A percentile compares a stretch with the other conserved stretches of the same genome.
These are phyloP conservation scores for Anolis sagrei DNA, from an alignment of 2,113 vertebrate species.

Conservation along the genomic window DNA sequence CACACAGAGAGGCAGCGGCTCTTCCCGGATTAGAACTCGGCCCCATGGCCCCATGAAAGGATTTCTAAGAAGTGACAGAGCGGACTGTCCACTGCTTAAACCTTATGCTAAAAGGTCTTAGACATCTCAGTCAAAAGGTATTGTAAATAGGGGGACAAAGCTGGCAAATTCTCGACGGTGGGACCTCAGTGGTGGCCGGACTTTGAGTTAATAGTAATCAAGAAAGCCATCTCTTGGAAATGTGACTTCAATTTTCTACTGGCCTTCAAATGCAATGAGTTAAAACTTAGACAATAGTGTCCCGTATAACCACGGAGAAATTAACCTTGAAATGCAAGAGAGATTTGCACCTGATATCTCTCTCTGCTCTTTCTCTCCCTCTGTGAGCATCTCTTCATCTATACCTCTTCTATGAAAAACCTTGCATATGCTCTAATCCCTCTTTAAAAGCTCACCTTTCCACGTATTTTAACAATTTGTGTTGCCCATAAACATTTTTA, in stretches of 20 bases:
- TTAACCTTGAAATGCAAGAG: not conserved
- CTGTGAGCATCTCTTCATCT: not conserved
- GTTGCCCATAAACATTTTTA: too few relatives aligned
- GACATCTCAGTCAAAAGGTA: conserved; percentile 73
- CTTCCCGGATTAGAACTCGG: conserved; percentile 71
- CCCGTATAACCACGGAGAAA: not conserved
- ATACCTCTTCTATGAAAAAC: not conserved
- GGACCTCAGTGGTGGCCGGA: conserved; percentile 42
- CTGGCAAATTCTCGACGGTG: conserved; percentile 46
- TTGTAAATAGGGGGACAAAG: conserved; percentile 70
- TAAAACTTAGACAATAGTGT: not conserved
- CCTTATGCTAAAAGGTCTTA: conserved; percentile 67
- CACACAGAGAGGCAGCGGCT: conserved; percentile 70
- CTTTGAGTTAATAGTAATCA: not conserved
- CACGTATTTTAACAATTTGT: too few relatives aligned
- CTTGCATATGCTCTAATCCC: too few relatives aligned
- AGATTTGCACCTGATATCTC: not conserved
- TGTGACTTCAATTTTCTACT: conserved; percentile 24
- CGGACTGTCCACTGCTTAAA: conserved; percentile 58
- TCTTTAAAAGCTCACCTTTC: too few relatives aligned
- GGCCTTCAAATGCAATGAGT: not conserved
- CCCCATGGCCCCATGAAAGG: conserved; percentile 66
- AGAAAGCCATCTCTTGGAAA: conserved; percentile 29
- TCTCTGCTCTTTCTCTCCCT: not conserved
- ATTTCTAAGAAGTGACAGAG: conserved; percentile 68